Percentiles rank a stretch among this genome's conserved stretches.
These are phyloP conservation scores for Styela plicata DNA, from an alignment of 23 tunicate species.

Conservation along the genomic window DNA sequence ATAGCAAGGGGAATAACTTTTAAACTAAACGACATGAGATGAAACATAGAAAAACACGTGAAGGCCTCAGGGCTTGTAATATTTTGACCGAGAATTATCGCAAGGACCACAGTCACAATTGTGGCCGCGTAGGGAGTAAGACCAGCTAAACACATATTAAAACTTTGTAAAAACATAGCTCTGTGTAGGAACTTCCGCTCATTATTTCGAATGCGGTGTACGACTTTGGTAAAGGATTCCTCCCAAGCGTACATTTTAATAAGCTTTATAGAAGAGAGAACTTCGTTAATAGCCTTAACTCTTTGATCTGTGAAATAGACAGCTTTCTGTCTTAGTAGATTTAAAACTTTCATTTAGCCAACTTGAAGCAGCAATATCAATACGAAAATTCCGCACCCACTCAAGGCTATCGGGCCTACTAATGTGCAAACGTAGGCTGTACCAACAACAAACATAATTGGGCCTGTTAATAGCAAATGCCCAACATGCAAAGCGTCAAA, in stretches of 20 bases:
- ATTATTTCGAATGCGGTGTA: slow-evolving; percentile 39
- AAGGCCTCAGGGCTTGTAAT: slow-evolving; percentile 52
- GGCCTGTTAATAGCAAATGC: slow-evolving; percentile 36
- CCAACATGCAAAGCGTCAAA: slow-evolving; percentile 50
- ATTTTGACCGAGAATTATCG: slow-evolving; percentile 40
- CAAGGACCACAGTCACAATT: slow-evolving; percentile 38
- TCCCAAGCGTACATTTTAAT: slow-evolving; percentile 97
- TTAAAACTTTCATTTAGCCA: slow-evolving; percentile 38
- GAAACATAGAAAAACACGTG: slow-evolving; percentile 64
- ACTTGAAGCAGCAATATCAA: slow-evolving; percentile 36
- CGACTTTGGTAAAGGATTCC: slow-evolving; percentile 35
- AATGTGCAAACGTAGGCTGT: slow-evolving; percentile 40
- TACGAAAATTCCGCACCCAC: slow-evolving; percentile 57
- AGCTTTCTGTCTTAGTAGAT: slow-evolving; percentile 39
- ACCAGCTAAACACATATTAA: slow-evolving; percentile 57
- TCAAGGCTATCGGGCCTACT: slow-evolving; percentile 66
- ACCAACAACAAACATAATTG: slow-evolving; percentile 52
- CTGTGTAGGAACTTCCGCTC: slow-evolving; percentile 29
- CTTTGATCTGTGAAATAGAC: slow-evolving; percentile 38
- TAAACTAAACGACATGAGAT: slow-evolving; percentile 59
- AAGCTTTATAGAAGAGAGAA: slow-evolving; percentile 65
- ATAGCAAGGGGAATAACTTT: slow-evolving; percentile 66
- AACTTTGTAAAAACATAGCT: slow-evolving; percentile 41
- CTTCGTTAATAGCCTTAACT: slow-evolving; percentile 59
- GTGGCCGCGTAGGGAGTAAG: slow-evolving; percentile 65